Evolutionary conservation across 2,888 invertebrate genomes (phyloP), one percentile per base, ranked within the genome.

Genomic region (Rotaria socialis): DNA sequence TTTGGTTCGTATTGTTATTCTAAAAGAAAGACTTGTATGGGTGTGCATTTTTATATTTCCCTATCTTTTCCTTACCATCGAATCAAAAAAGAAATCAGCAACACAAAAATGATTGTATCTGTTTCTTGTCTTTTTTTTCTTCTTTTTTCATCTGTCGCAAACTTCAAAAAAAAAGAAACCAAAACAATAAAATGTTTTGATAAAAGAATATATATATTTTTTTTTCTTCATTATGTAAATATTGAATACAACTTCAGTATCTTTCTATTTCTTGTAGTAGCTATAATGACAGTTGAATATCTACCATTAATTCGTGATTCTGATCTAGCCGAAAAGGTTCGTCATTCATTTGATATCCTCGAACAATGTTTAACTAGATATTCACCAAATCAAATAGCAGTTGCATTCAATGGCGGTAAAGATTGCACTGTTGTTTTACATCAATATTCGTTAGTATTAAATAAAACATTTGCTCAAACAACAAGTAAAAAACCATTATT

Each of bases 321-420:
- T 3, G 11, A 80, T 6, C n/a, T 80, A 47, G 8, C 43, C n/a
- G 16, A 11, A 1, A 47, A 47, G 47, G 10, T 80, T 47, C 24
- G 11, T 24, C 80, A 80, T 80, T 80, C 80, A 47, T 47, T 80
- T 47, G 14, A 47, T 47, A n/a, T 80, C 1, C 6, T 86, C 35
- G 85, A 86, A 80, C 60, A 86, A 41, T 86, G 85, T n/a, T 43
- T 86, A 24, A 56, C 35, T 43, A n/a, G 35, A 16, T 50, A 75
- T 35, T 52, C 43, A 27, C 85, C 80, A 22, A 19, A 43, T n/a
- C 85, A 87, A 84, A 85, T 84, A 24, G 84, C 96, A 89, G 90
- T 99, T 55, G 95, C 96, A 50, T 99, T 98, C 91, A 99, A 99
- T 90, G 99, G 99, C 7, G 99, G 99, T 2, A 99, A 99, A 92